Evolutionary conservation across 2,797 vertebrate genomes (phyloP).

Genomic region (Luscinia megarhynchos): DNA sequence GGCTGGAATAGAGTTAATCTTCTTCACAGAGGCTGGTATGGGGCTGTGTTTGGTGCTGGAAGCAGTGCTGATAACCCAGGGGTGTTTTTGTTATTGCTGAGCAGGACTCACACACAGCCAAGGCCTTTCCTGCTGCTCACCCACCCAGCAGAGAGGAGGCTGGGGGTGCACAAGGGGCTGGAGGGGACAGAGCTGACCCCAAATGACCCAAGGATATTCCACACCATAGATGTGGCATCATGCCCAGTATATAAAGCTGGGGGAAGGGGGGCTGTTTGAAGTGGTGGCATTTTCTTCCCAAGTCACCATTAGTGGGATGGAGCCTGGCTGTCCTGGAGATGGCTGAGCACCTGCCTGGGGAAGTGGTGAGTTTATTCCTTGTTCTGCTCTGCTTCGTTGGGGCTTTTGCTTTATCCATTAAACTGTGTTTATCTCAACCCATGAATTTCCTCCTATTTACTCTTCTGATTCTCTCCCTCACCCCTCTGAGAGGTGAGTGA

Average conservation of each 20-base stretch:
- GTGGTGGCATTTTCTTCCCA: not conserved
- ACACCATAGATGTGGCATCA: fast-evolving
- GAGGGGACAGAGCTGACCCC: not conserved
- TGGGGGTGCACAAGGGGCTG: not conserved
- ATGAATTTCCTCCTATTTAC: not conserved
- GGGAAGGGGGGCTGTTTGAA: not conserved
- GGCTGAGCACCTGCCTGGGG: not conserved
- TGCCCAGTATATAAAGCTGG: not conserved
- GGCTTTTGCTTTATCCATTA: not conserved
- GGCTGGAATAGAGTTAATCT: not conserved
- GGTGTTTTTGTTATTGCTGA: not conserved
- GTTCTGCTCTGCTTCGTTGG: not conserved
- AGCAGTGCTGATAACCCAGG: not conserved
- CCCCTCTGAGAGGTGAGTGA: fast-evolving
- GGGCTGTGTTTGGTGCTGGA: not conserved
- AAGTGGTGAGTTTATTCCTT: not conserved
- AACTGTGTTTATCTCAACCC: not conserved
- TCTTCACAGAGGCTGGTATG: fast-evolving
- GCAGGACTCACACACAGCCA: not conserved
- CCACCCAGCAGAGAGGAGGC: not conserved
- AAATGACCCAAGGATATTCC: not conserved
- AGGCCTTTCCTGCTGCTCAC: not conserved
- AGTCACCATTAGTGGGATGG: fast-evolving
- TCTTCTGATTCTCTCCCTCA: not conserved
- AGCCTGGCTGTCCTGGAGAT: not conserved